A percentile compares a stretch with the other conserved stretches of the same genome.
Evolutionary conservation across 2,113 vertebrate genomes (phyloP).

Genomic region (Amia ocellicauda): DNA sequence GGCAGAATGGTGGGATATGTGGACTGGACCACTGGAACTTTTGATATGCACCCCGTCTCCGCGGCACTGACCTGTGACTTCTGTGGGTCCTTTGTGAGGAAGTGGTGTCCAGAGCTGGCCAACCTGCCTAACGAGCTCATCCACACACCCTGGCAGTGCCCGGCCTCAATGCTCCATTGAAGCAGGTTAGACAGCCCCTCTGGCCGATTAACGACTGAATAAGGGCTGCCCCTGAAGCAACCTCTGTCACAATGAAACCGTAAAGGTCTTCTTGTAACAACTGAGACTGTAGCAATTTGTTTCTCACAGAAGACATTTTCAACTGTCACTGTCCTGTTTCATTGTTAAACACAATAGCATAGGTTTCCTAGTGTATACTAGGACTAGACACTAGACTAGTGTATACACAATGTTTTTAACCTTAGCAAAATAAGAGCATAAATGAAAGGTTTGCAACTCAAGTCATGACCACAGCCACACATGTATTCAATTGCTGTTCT

Average conservation of each 20-base stretch:
- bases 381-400: too few relatives aligned
- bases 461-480: too few relatives aligned
- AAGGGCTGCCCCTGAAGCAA: neutral
- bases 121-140: constrained; percentile 59
- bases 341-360: too few relatives aligned
- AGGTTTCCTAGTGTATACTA: too few relatives aligned
- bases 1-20: constrained; percentile 69
- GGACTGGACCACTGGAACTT: constrained; percentile 70
- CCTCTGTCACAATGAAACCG: neutral
- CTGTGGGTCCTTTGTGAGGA: constrained; percentile 48
- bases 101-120: constrained; percentile 66
- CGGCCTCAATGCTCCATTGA: constrained; percentile 50
- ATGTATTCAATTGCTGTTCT: too few relatives aligned
- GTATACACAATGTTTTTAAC: too few relatives aligned
- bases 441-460: too few relatives aligned
- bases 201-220: constrained; percentile 4
- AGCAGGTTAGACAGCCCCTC: constrained; percentile 42
- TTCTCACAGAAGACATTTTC: too few relatives aligned
- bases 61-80: constrained; percentile 67
- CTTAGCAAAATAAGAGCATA: too few relatives aligned
- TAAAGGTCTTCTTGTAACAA: too few relatives aligned
- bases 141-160: constrained; percentile 65
- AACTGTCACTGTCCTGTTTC: too few relatives aligned
- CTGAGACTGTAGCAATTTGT: too few relatives aligned
- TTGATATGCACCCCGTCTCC: constrained; percentile 64